A percentile compares a stretch with the other conserved stretches of the same genome.
These are phyloP conservation scores for Lacerta agilis DNA, from an alignment of 2,797 vertebrate genomes.

Conservation along the genomic window DNA sequence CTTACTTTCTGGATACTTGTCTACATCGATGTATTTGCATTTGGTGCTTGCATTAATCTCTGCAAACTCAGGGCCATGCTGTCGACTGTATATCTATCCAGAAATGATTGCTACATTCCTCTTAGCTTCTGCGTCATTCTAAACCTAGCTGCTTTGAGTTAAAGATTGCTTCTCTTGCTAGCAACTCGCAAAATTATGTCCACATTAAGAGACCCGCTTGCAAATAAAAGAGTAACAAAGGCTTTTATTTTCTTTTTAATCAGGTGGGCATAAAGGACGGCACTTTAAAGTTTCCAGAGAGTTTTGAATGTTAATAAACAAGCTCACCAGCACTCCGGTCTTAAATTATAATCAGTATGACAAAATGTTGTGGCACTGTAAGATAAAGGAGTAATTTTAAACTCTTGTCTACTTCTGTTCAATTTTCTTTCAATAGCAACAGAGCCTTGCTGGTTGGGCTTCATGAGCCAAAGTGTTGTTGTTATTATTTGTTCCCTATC, in stretches of 20 bases:
- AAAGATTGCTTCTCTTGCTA: slow-evolving; percentile 30
- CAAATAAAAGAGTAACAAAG: slow-evolving; percentile 57
- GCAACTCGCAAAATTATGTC: slow-evolving; percentile 16
- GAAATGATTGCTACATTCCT: slow-evolving; percentile 58
- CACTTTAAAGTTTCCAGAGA: slow-evolving; percentile 58
- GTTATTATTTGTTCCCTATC: slow-evolving; percentile 43
- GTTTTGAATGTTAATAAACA: slow-evolving; percentile 58
- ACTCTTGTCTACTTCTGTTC: slow-evolving; percentile 47
- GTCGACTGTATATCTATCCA: slow-evolving; percentile 42
- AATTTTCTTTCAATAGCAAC: slow-evolving; percentile 61
- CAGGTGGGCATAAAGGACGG: slow-evolving; percentile 41
- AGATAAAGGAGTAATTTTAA: slow-evolving; percentile 65
- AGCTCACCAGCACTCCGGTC: slow-evolving; percentile 55
- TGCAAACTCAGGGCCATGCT: slow-evolving; percentile 56
- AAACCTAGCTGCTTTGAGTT: slow-evolving; percentile 39
- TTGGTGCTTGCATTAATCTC: slow-evolving; percentile 63
- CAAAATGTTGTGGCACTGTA: slow-evolving; percentile 61
- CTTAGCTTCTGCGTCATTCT: slow-evolving; percentile 19
- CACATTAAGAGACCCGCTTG: slow-evolving; percentile 46
- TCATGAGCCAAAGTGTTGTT: slow-evolving; percentile 24
- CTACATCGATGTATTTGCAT: slow-evolving; percentile 64
- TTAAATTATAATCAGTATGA: slow-evolving; percentile 61
- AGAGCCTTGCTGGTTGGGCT: slow-evolving; percentile 39
- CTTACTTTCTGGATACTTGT: slow-evolving; percentile 61
- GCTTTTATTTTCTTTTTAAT: slow-evolving; percentile 50